These are phyloP conservation scores for Tachina fera DNA, from an alignment of 2,888 invertebrate species.

Conservation along the genomic window DNA sequence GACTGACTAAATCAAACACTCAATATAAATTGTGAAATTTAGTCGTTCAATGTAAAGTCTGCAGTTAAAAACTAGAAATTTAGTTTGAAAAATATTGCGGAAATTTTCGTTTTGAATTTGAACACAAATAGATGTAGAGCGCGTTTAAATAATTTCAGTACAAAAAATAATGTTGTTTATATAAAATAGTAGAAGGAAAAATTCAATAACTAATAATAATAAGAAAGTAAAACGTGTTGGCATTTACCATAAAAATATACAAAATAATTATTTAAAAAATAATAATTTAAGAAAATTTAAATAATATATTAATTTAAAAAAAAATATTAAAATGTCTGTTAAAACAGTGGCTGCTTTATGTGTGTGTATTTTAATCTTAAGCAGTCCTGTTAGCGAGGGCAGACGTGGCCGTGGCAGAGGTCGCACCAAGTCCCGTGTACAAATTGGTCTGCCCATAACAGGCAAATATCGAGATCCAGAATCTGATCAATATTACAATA, in stretches of 20 bases:
- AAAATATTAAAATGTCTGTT: slow-evolving; percentile 78
- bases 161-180: background rate
- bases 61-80: slow-evolving; percentile 53
- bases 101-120: slow-evolving; percentile 28
- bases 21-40: slow-evolving; percentile 65
- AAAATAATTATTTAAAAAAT: slow-evolving; percentile 4
- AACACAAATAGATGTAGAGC: slow-evolving; percentile 65
- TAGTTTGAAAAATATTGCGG: slow-evolving; percentile 50
- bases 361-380: slow-evolving; percentile 81
- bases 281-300: background rate
- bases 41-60: slow-evolving; percentile 73
- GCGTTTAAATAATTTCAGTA: slow-evolving; percentile 33
- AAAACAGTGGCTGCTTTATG: slow-evolving; percentile 78
- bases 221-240: slow-evolving; percentile 61
- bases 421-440: slow-evolving; percentile 91
- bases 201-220: background rate
- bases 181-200: background rate
- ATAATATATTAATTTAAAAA: background rate
- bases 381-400: slow-evolving; percentile 83
- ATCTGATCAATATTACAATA: slow-evolving; percentile 95
- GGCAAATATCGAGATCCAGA: slow-evolving; percentile 95
- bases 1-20: slow-evolving; percentile 22
- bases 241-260: slow-evolving; percentile 30
- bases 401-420: slow-evolving; percentile 89
- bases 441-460: slow-evolving; percentile 93